Base-by-base conservation (phyloP, 2,888 invertebrate species). In the Callimorpha dominula region DNA sequence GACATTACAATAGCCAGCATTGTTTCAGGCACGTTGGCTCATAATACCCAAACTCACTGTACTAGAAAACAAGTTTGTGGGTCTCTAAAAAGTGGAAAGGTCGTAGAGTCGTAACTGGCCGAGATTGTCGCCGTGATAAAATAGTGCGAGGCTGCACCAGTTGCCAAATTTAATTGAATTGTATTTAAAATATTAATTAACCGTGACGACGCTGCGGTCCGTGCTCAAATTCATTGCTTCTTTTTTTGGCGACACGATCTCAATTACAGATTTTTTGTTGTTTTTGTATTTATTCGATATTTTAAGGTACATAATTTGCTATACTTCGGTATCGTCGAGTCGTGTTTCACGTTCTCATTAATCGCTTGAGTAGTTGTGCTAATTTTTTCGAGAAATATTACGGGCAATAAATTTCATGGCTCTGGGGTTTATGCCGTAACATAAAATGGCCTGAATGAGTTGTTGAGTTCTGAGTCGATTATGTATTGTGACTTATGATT, bases 261-360 rank as follows among this genome's bases (percentile, higher is more conserved):
- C 92, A 92, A 92, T 93, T 89, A 91, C 86, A 76, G 80, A 85
- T 90, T 91, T 91, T 73, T 94, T 91, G 91, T 91, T 68, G 92
- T 91, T 84, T 81, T 81, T 76, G 76, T 84, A 88, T 88, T 93
- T 91, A 91, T 91, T 89, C 87, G 89, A 90, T 92, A 92, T 92
- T 93, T 93, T 89, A 91, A 91, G 90, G 90, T 88, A 88, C 88
- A 93, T 92, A 92, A 92, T 93, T 93, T 92, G 90, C 88, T 89
- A 88, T 91, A 91, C 89, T 91, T 90, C 91, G 87, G 87, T 89
- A 91, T 90, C 85, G 85, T 84, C 87, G 91, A 86, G 88, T 94
- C 92, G 90, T 88, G 91, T 94, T 94, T 94, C 94, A 90, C 91
- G 94, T 93, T 94, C 93, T 92, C 91, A 94, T 95, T 95, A 94